Conservation (phyloP, 2,113 vertebrate genomes). For the Cisticola juncidis region DNA sequence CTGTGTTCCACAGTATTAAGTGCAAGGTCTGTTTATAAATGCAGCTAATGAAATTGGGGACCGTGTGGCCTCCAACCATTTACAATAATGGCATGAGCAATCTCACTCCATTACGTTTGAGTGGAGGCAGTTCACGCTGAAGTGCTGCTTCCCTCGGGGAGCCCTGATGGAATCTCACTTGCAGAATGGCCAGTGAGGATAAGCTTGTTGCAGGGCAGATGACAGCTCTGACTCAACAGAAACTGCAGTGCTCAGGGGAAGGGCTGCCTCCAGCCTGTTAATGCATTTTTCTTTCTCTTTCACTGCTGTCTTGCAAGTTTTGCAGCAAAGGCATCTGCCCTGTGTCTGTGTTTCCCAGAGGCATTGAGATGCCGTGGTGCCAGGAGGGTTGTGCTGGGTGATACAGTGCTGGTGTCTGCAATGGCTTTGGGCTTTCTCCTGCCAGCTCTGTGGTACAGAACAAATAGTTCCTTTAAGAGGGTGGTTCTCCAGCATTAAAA, state of each 20-base stretch:
- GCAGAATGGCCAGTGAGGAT: constrained; percentile 31
- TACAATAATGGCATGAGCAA: constrained; percentile 64
- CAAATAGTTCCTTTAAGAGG: not conserved
- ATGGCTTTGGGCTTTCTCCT: not conserved
- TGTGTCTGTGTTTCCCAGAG: accelerated
- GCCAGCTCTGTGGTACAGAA: not conserved
- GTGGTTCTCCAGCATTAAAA: not conserved
- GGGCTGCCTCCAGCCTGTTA: not conserved
- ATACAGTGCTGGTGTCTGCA: not conserved
- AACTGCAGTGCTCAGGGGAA: not conserved
- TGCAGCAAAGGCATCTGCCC: not conserved
- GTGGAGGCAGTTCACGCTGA: constrained; percentile 51
- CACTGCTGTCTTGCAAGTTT: not conserved
- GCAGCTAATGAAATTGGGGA: constrained; percentile 67
- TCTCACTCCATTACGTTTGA: constrained; percentile 62
- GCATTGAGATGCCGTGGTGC: not conserved
- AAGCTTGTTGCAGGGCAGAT: not conserved
- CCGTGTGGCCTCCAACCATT: constrained; percentile 56
- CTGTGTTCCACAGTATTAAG: not conserved
- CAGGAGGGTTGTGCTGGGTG: not conserved
- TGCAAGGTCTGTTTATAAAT: constrained; percentile 49
- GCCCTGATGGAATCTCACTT: constrained; percentile 56
- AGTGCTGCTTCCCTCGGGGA: constrained; percentile 9
- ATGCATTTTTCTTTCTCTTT: not conserved
- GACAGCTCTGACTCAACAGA: constrained; percentile 26